These are phyloP conservation scores for Melanotaenia trifasciata DNA, from an alignment of 2,797 vertebrate genomes.

Conservation along the genomic window DNA sequence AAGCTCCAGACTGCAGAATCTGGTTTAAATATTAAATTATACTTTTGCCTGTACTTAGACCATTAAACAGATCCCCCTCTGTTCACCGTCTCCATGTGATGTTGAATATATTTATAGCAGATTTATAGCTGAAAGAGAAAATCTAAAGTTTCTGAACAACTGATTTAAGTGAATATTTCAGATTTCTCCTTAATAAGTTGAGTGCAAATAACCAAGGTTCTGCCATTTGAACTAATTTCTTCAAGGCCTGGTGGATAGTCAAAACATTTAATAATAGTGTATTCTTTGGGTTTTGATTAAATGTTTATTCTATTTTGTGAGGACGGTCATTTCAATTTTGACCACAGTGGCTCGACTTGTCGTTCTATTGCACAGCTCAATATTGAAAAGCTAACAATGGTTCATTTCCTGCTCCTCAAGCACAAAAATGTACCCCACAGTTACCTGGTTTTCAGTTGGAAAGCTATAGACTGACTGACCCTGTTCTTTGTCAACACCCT, in stretches of 20 bases:
- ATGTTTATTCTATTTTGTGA: constrained; percentile 77
- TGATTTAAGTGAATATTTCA: constrained; percentile 57
- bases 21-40: constrained; percentile 78
- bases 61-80: constrained; percentile 74
- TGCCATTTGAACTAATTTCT: constrained; percentile 63
- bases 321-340: constrained; percentile 69
- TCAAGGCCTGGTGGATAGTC: constrained; percentile 48
- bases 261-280: constrained; percentile 55
- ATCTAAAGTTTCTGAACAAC: constrained; percentile 77
- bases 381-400: constrained; percentile 66
- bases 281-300: constrained; percentile 69
- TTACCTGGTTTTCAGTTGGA: constrained; percentile 59
- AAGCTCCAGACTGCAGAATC: constrained; percentile 45
- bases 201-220: constrained; percentile 63
- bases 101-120: constrained; percentile 78
- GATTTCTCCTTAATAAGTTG: constrained; percentile 63
- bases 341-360: constrained; percentile 52
- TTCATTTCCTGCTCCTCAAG: constrained; percentile 64
- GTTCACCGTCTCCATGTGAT: constrained; percentile 59
- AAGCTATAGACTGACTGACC: constrained; percentile 45
- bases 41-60: constrained; percentile 62
- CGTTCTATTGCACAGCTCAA: constrained; percentile 59
- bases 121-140: constrained; percentile 72
- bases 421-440: constrained; percentile 35
- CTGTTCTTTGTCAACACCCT: constrained; percentile 43